Evolutionary conservation across 2,888 invertebrate genomes (phyloP).

Genomic region (Cheilosia impressa): DNA sequence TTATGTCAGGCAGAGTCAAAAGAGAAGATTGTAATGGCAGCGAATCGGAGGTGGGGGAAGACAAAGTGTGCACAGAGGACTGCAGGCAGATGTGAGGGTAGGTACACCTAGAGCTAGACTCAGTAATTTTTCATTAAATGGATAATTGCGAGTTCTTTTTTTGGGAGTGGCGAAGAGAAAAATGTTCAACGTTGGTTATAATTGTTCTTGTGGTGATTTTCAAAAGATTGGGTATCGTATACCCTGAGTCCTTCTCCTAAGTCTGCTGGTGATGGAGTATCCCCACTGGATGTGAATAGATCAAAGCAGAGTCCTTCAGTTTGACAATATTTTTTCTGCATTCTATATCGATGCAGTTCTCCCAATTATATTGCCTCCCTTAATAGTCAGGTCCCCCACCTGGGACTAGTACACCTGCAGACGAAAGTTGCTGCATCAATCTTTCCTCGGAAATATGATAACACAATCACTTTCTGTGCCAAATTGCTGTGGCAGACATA

Average conservation of each 20-base stretch:
- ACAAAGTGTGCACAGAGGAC: no score
- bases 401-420: no score
- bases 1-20: constrained; percentile 40
- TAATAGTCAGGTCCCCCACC: no score
- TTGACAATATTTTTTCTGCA: no score
- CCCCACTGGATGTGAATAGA: no score
- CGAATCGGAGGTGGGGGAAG: background rate
- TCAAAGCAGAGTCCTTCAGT: no score
- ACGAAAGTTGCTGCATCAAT: no score
- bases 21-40: no score
- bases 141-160: constrained; percentile 11
- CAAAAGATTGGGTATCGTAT: background rate
- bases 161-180: background rate
- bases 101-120: background rate
- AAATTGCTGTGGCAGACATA: constrained; percentile 13
- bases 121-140: constrained; percentile 17
- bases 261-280: no score
- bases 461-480: constrained; percentile 5
- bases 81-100: background rate
- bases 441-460: background rate
- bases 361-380: no score
- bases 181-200: background rate
- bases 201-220: constrained; percentile 5
- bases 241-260: no score
- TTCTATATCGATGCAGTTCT: no score